These are phyloP conservation scores for Stenoptilia bipunctidactyla DNA, from an alignment of 2,888 invertebrate genomes.

Conservation along the genomic window DNA sequence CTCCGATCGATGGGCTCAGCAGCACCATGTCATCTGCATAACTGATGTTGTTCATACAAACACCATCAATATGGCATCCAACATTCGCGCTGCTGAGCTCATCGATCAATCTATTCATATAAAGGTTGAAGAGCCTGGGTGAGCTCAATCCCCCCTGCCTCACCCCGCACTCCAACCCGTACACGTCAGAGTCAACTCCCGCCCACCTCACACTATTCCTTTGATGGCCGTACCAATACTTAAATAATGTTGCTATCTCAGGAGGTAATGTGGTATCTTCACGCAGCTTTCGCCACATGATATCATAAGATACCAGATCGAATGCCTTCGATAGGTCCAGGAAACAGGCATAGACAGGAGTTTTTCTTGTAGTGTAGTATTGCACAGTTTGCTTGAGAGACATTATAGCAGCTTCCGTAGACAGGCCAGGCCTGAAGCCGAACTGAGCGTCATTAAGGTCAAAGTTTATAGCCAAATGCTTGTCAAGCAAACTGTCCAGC, in stretches of 20 bases:
- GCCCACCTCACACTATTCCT: background rate
- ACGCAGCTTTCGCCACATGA: background rate
- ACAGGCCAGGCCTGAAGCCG: slow-evolving; percentile 1
- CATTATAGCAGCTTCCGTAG: slow-evolving; percentile 2
- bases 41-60: slow-evolving; percentile 4
- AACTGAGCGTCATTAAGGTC: slow-evolving; percentile 1
- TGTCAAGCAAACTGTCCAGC: slow-evolving; percentile 4
- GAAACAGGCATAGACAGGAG: background rate
- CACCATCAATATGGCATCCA: slow-evolving; percentile 3
- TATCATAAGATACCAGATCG: background rate
- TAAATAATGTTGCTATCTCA: background rate
- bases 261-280: background rate
- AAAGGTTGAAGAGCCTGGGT: slow-evolving; percentile 4
- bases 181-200: background rate
- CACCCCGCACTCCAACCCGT: slow-evolving; percentile 1
- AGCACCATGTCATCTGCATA: slow-evolving; percentile 2
- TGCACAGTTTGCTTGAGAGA: background rate
- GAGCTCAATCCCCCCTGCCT: slow-evolving; percentile 1
- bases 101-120: slow-evolving; percentile 5
- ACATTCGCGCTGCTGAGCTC: slow-evolving; percentile 4
- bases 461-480: background rate
- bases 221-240: background rate
- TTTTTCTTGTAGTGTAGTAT: background rate
- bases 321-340: slow-evolving; percentile 1
- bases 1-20: slow-evolving; percentile 1